phyloP scores from a whole-genome alignment of 2,797 vertebrate genomes.

The Meda fulgida region DNA sequence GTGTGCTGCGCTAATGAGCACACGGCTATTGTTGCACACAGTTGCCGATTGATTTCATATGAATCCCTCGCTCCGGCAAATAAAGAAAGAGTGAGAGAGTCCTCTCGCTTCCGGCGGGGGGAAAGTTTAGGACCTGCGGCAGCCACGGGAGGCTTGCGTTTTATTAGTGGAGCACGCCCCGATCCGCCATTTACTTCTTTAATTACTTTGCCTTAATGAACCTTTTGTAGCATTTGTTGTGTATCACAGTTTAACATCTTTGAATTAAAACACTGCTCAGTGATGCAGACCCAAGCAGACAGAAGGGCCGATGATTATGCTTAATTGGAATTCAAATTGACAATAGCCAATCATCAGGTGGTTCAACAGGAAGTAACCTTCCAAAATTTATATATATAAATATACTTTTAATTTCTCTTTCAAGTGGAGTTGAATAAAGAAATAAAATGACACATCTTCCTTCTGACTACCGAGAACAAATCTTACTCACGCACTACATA shows the following conservation, averaged over 20 bases:
- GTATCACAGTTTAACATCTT: constrained; percentile 64
- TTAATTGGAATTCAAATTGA: constrained; percentile 64
- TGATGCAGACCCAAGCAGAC: constrained; percentile 52
- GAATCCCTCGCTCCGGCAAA: constrained; percentile 63
- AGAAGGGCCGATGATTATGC: constrained; percentile 45
- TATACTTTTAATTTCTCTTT: not conserved
- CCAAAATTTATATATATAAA: not conserved
- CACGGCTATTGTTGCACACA: constrained; percentile 71
- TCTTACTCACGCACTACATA: not conserved
- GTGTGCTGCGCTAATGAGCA: constrained; percentile 72
- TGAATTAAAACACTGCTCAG: constrained; percentile 67
- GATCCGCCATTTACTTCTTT: constrained; percentile 61
- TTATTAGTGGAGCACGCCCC: constrained; percentile 61
- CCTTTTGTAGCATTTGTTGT: constrained; percentile 66
- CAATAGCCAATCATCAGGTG: constrained; percentile 39
- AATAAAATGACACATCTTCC: not conserved
- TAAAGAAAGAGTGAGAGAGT: constrained; percentile 54
- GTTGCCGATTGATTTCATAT: constrained; percentile 72
- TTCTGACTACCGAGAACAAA: not conserved
- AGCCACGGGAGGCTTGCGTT: constrained; percentile 62
- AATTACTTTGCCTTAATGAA: constrained; percentile 74
- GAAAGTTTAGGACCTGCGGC: constrained; percentile 64
- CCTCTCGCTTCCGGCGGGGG: constrained; percentile 62
- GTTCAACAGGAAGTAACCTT: constrained; percentile 47
- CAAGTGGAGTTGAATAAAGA: not conserved